phyloP scores from a whole-genome alignment of 1,140 invertebrate species.

The Aphaenogaster rudis region DNA sequence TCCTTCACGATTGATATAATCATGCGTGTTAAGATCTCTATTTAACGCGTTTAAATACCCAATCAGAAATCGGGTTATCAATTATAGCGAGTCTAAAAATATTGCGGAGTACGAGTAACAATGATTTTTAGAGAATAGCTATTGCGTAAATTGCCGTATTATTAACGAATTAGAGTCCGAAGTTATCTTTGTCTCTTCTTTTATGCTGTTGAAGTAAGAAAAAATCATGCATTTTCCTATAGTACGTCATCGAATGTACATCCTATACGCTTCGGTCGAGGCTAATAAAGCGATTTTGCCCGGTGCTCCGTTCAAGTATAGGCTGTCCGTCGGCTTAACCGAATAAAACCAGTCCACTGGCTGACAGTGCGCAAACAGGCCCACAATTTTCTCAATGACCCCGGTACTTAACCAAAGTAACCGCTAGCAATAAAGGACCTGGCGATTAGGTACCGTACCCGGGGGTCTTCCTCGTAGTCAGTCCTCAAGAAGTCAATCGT shows the following conservation, averaged over 20 bases:
- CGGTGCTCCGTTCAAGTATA: conserved; percentile 82
- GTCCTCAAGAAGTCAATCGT: conserved; percentile 54
- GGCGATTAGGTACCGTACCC: conserved; percentile 77
- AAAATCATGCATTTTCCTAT: conserved; percentile 17
- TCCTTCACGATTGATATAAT: conserved; percentile 37
- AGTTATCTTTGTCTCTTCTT: not conserved
- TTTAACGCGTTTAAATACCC: conserved; percentile 10
- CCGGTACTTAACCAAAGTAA: conserved; percentile 83
- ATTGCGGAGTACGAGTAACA: not conserved
- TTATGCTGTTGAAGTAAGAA: not conserved
- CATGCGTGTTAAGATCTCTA: conserved; percentile 18
- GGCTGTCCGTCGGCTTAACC: conserved; percentile 83
- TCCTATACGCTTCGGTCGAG: conserved; percentile 67
- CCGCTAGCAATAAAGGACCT: conserved; percentile 81
- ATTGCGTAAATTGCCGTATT: not conserved
- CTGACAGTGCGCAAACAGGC: conserved; percentile 86
- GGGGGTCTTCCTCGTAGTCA: conserved; percentile 69
- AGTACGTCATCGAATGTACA: conserved; percentile 62
- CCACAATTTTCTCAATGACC: conserved; percentile 86
- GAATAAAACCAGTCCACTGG: conserved; percentile 84
- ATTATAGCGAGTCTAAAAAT: not conserved
- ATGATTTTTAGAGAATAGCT: not conserved
- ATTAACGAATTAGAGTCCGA: not conserved
- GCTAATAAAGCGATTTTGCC: conserved; percentile 84
- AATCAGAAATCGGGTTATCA: not conserved